Evolutionary conservation across 2,888 invertebrate genomes (phyloP), one percentile per base, ranked within the genome.

Genomic region (Gari tellinella): DNA sequence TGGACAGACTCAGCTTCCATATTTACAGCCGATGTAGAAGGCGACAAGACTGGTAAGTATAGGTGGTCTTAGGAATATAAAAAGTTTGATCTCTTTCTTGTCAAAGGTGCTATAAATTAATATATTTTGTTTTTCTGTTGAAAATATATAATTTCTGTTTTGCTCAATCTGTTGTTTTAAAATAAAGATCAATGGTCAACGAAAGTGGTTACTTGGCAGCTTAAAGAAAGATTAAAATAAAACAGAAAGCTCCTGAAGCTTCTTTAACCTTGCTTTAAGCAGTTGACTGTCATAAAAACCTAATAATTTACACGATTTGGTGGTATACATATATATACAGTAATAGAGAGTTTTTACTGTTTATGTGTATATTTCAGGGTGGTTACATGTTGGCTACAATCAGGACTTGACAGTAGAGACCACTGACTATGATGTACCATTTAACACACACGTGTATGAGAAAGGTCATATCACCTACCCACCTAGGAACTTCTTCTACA

Each of bases 11-110:
- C 53, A 19, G 51, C 79, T 8, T 37, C 60, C 43, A 49, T 83
- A 1, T 40, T 55, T 25, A 70, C 79, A 3, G 81, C 68, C 12
- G 72, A 66, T 15, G 49, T 87, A n/a, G 25, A 63, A 21, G 82
- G 88, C 10, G 88, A 88, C 45, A 85, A 80, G 65, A 82, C 86
- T 72, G 88, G 88, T 85, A 65, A 52, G 58, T 2, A n/a, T n/a
- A n/a, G n/a, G n/a, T n/a, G n/a, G n/a, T n/a, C n/a, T n/a, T n/a
- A n/a, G n/a, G n/a, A n/a, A n/a, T n/a, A n/a, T n/a, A n/a, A n/a
- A n/a, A n/a, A n/a, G n/a, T n/a, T n/a, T n/a, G n/a, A n/a, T n/a
- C n/a, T n/a, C n/a, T n/a, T n/a, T n/a, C n/a, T n/a, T n/a, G n/a
- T n/a, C n/a, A n/a, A n/a, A n/a, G n/a, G n/a, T n/a, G n/a, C n/a